A percentile compares a stretch with the other conserved stretches of the same genome.
These are phyloP conservation scores for Agapornis canus DNA, from an alignment of 2,797 vertebrate species.

Conservation along the genomic window DNA sequence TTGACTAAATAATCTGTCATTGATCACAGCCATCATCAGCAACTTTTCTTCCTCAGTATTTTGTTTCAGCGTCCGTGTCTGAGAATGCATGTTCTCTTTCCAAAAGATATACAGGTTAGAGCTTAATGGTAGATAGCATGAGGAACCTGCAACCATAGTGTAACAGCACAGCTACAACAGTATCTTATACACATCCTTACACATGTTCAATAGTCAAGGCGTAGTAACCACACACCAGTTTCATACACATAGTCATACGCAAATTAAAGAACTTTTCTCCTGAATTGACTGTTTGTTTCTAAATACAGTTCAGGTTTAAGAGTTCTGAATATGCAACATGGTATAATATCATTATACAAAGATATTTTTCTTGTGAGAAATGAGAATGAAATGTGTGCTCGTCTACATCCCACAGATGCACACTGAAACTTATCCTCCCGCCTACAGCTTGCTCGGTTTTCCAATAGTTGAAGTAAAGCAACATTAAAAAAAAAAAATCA, in stretches of 20 bases:
- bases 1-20: neutral
- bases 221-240: neutral
- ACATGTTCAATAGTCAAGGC: accelerated
- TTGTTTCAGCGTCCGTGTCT: accelerated
- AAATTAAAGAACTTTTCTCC: neutral
- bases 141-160: neutral
- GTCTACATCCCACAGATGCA: neutral
- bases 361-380: neutral
- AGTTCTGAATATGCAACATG: neutral
- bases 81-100: neutral
- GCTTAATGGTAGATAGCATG: accelerated
- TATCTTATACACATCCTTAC: neutral
- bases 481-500: constrained; percentile 13
- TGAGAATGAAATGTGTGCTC: neutral
- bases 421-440: neutral
- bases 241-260: neutral
- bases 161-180: accelerated
- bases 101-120: neutral
- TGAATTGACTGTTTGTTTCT: neutral
- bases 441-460: constrained; percentile 50
- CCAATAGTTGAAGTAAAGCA: constrained; percentile 38
- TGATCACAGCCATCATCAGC: neutral
- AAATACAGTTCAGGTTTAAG: neutral
- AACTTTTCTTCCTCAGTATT: neutral
- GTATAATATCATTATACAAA: neutral